Conservation (phyloP, 2,888 invertebrate genomes). For the Cabera pusaria region DNA sequence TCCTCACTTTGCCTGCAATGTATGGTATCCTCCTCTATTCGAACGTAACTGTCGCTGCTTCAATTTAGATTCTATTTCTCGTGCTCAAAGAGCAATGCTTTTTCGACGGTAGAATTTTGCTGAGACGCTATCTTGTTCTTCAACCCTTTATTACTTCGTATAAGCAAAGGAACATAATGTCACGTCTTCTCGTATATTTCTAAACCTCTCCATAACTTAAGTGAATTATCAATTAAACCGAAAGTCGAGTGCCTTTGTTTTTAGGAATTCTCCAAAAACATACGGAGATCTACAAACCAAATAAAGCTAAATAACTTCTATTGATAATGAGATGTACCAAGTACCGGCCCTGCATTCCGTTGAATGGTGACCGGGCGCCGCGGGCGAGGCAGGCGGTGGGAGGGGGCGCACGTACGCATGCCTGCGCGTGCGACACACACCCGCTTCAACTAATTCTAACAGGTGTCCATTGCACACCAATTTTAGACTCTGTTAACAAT, state of each 20-base stretch:
- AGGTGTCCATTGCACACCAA: slow-evolving; percentile 51
- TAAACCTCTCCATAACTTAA: too few relatives aligned
- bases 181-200: too few relatives aligned
- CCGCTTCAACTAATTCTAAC: slow-evolving; percentile 65
- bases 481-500: slow-evolving; percentile 33
- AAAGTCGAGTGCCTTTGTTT: too few relatives aligned
- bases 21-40: slow-evolving; percentile 35
- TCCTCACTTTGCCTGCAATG: slow-evolving; percentile 51
- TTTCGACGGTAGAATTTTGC: slow-evolving; percentile 64
- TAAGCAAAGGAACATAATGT: too few relatives aligned
- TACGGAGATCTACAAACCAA: slow-evolving; percentile 42
- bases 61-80: slow-evolving; percentile 46
- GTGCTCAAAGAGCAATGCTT: slow-evolving; percentile 53
- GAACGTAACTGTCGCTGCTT: slow-evolving; percentile 27
- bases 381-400: slow-evolving; percentile 32
- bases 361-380: slow-evolving; percentile 61
- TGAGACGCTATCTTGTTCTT: slow-evolving; percentile 53
- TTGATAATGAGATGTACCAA: slow-evolving; percentile 66
- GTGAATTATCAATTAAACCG: too few relatives aligned
- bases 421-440: slow-evolving; percentile 69
- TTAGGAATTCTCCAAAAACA: slow-evolving; percentile 24
- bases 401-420: slow-evolving; percentile 54
- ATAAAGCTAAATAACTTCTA: slow-evolving; percentile 56
- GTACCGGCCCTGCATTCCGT: slow-evolving; percentile 71
- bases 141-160: slow-evolving; percentile 39